A percentile compares a stretch with the other conserved stretches of the same genome.
Evolutionary conservation across 2,888 invertebrate genomes (phyloP).

Genomic region (Cantharis rufa): DNA sequence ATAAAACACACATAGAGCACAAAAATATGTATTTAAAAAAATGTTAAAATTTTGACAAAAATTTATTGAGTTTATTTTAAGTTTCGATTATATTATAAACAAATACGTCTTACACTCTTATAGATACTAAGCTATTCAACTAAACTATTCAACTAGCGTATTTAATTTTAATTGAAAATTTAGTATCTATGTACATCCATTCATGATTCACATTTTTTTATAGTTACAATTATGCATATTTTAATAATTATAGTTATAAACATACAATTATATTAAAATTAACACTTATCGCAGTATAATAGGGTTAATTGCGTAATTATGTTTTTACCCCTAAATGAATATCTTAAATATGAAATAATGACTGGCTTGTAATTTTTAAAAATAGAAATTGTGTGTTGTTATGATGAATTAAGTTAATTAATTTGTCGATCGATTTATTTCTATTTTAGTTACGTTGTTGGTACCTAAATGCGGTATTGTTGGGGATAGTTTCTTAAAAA

Average conservation of each 20-base stretch:
- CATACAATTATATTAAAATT: background rate
- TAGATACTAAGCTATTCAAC: no score
- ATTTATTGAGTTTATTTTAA: no score
- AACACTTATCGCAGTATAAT: background rate
- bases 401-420: constrained; percentile 44
- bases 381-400: constrained; percentile 13
- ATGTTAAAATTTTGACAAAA: no score
- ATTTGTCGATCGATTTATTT: constrained; percentile 45
- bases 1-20: no score
- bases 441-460: constrained; percentile 21
- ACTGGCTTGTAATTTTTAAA: constrained; percentile 6
- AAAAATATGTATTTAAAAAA: no score
- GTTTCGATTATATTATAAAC: no score
- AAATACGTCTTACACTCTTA: no score
- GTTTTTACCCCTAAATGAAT: background rate
- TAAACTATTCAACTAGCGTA: no score
- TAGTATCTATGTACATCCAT: no score
- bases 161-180: no score
- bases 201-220: no score
- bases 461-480: constrained; percentile 8
- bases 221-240: background rate
- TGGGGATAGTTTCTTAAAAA: background rate
- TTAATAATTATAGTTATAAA: background rate
- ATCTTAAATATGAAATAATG: background rate
- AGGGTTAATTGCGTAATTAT: background rate